Conservation (phyloP, 37 sponge, comb jelly and placozoan genomes). For the Oscarella lobularis region DNA sequence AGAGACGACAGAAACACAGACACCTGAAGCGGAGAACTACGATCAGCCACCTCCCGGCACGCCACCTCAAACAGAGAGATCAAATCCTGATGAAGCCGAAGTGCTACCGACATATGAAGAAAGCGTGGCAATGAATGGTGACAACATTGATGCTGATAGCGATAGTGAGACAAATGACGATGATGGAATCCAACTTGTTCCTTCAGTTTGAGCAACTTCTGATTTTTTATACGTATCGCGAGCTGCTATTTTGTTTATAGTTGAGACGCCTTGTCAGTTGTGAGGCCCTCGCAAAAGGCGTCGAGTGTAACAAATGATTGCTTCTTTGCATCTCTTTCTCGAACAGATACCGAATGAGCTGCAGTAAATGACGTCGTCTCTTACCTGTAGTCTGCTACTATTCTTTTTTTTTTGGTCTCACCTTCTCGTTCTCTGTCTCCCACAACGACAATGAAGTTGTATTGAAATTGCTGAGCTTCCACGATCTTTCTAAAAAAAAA, state of each 20-base stretch:
- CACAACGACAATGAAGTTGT: conserved; percentile 16
- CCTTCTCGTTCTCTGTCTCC: conserved; percentile 12
- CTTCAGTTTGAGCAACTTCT: background rate
- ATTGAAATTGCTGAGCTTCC: background rate
- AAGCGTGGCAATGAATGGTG: too few species aligned
- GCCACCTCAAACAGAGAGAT: too few species aligned
- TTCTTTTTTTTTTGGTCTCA: background rate
- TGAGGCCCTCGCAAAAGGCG: background rate
- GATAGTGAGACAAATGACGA: background rate
- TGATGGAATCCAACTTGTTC: background rate
- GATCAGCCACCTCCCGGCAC: too few species aligned
- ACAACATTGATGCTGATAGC: background rate
- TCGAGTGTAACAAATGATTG: background rate
- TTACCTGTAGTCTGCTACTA: background rate
- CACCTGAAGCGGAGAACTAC: too few species aligned
- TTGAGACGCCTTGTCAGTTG: too few species aligned
- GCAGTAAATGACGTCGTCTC: background rate
- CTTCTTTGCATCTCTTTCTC: background rate
- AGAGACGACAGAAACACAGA: too few species aligned
- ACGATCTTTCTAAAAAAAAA: background rate
- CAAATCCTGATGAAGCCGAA: too few species aligned
- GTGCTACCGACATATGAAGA: too few species aligned
- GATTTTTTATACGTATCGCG: too few species aligned
- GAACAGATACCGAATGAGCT: background rate
- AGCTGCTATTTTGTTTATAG: too few species aligned